Base-by-base conservation (phyloP, 2,888 invertebrate species). In the Agapetus fuscipes region DNA sequence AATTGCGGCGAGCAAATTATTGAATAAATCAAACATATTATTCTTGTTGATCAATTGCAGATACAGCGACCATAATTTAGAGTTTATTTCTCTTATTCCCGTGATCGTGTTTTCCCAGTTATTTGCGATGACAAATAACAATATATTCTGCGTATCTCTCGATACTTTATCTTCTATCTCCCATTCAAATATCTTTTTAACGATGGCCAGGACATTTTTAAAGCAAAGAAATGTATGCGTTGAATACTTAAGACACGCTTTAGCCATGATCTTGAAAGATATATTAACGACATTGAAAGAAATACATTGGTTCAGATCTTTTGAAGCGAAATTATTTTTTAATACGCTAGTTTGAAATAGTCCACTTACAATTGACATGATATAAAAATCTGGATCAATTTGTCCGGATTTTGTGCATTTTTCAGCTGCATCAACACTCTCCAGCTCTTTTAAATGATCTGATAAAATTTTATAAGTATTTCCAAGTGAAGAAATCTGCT, bases 71-170 rank as follows among this genome's bases (percentile, higher is more conserved):
- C 76, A 74, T 45, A 76, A 57, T 10, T 51, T 54, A 43, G 64
- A 62, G 49, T 72, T 76, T 28, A 69, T 57, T 50, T 72, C 73
- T 49, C 71, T 63, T 6, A 75, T 61, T 36, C 74, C 74, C 41
- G 66, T 65, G 7, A 76, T 61, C 14, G 73, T 69, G 50, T 72
- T 77, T 51, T 75, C 74, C 76, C 77, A 78, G 51, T 76, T 78
- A 32, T 75, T 70, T 51, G 71, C 72, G 5, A 72, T 61, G 43
- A 76, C 56, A 46, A 62, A 59, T 4, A 75, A 56, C 26, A 76
- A 49, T 47, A 55, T 60, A 6, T 60, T 53, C 49, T 66, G 60
- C 38, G 65, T 55, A n/a, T 53, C 48, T 36, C 49, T 49, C 38
- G 49, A 54, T 25, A 58, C 60, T 31, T 61, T 52, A 17, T 48